Evolutionary conservation across 2,113 vertebrate genomes (phyloP).

Genomic region (Terrapene triunguis): DNA sequence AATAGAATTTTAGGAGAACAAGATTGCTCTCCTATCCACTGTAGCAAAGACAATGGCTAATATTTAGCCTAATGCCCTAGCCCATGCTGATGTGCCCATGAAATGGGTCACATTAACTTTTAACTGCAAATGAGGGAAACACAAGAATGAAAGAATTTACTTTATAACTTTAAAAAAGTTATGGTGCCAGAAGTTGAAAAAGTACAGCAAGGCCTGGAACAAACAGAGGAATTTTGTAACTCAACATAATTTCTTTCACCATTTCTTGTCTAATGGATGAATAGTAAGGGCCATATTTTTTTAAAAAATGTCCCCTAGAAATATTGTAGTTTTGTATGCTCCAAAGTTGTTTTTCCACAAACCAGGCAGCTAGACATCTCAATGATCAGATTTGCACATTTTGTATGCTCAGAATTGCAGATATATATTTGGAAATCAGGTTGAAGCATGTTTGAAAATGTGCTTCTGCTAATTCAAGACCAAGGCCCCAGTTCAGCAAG

Average conservation of each 20-base stretch:
- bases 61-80: background rate
- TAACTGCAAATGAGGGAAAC: background rate
- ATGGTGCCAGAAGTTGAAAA: background rate
- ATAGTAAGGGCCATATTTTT: background rate
- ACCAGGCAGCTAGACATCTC: background rate
- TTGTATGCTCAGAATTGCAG: background rate
- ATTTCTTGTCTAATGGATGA: background rate
- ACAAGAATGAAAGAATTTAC: background rate
- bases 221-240: background rate
- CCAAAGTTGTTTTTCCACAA: fast-evolving
- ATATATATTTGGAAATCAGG: background rate
- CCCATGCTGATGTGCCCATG: background rate
- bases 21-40: background rate
- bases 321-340: background rate
- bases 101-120: background rate
- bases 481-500: background rate
- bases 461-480: background rate
- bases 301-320: fast-evolving
- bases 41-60: fast-evolving
- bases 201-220: background rate
- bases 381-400: fast-evolving
- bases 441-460: background rate
- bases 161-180: background rate
- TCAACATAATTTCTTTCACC: fast-evolving
- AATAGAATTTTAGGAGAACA: background rate